Evolutionary conservation across 2,888 invertebrate species (phyloP).

Genomic region (Alsophila aescularia): DNA sequence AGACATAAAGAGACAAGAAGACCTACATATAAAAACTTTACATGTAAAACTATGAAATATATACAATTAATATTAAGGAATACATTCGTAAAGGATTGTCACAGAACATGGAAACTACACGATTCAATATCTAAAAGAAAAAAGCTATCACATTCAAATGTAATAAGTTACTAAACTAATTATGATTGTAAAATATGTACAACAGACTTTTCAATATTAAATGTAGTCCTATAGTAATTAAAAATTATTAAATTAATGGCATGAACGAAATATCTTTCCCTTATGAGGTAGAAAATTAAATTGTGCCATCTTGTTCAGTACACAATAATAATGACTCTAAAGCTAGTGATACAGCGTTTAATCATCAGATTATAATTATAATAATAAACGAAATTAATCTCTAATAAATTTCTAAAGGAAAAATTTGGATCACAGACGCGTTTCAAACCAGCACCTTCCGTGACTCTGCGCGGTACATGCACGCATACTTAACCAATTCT

Average conservation of each 20-base stretch:
- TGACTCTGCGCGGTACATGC: too few relatives aligned
- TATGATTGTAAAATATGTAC: conserved; percentile 52
- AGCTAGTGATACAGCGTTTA: conserved; percentile 11
- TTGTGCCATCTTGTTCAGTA: conserved; percentile 55
- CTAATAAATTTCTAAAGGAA: too few relatives aligned
- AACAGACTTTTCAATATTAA: conserved; percentile 37
- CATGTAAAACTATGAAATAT: conserved; percentile 21
- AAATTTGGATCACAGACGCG: too few relatives aligned
- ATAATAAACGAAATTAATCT: too few relatives aligned
- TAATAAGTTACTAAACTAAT: conserved; percentile 72
- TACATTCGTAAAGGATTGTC: conserved; percentile 17
- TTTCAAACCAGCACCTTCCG: too few relatives aligned
- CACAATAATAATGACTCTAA: conserved; percentile 35
- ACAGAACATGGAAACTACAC: conserved; percentile 36
- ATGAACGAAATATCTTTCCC: conserved; percentile 52
- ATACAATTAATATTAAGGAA: conserved; percentile 25
- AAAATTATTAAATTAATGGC: conserved; percentile 42
- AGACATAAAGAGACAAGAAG: too few relatives aligned
- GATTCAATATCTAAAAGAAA: conserved; percentile 50
- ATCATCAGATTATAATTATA: neutral
- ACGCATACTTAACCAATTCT: too few relatives aligned
- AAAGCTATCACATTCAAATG: conserved; percentile 78
- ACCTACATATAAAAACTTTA: conserved; percentile 22
- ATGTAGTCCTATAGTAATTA: conserved; percentile 27
- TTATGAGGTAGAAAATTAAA: conserved; percentile 81